Conservation (phyloP, 1,140 invertebrate species). For the Trinorchestia longiramus region DNA sequence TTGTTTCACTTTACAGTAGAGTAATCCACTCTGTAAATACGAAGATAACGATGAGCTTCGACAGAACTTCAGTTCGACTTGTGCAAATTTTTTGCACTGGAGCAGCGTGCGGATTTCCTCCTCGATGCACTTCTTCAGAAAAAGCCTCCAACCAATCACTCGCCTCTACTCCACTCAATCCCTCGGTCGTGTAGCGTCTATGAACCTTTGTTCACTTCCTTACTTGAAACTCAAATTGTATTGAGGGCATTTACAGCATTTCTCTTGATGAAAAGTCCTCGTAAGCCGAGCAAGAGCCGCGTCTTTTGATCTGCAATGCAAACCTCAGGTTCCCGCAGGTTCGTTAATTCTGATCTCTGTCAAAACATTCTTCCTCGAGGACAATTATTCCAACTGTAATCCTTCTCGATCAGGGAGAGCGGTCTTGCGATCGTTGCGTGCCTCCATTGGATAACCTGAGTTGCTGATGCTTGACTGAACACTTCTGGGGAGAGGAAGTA, state of each 20-base stretch:
- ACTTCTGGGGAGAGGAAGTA: too few relatives aligned
- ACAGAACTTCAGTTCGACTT: background rate
- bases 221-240: background rate
- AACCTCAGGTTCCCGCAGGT: conserved; percentile 14
- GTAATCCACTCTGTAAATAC: background rate
- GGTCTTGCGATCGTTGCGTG: background rate
- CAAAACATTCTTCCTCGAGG: conserved; percentile 28
- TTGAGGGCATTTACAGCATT: background rate
- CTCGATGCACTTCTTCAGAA: background rate
- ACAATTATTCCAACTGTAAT: conserved; percentile 24
- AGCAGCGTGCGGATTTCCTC: background rate
- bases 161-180: background rate
- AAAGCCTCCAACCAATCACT: background rate
- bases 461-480: background rate
- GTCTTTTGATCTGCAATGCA: conserved; percentile 1
- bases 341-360: conserved; percentile 40
- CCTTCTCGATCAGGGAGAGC: background rate
- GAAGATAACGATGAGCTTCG: background rate
- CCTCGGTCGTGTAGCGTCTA: background rate
- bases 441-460: too few relatives aligned
- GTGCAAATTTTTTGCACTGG: background rate
- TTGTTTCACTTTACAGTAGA: background rate
- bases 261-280: background rate
- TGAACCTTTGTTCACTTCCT: background rate
- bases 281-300: background rate